A percentile compares a stretch with the other conserved stretches of the same genome.
These are phyloP conservation scores for Oithona nana DNA, from an alignment of 2,888 invertebrate species.

Conservation along the genomic window DNA sequence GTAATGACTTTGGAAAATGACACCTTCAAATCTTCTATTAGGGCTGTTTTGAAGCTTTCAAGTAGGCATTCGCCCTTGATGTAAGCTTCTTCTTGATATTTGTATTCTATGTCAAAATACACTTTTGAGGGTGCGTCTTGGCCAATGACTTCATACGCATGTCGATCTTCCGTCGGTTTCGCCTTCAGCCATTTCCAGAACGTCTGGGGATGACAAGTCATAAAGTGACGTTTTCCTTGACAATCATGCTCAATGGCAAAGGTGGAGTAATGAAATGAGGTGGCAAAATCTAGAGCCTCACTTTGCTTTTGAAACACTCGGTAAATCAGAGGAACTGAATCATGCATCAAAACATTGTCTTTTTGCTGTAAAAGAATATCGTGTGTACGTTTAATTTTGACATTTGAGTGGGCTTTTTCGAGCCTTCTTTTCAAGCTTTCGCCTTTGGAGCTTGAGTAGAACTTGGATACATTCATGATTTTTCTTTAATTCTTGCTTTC, in stretches of 20 bases:
- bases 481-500: neutral
- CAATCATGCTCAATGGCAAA: neutral
- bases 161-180: neutral
- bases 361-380: neutral
- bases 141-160: neutral
- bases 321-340: too few species aligned
- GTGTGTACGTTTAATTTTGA: neutral
- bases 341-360: neutral
- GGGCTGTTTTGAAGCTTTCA: neutral
- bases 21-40: neutral
- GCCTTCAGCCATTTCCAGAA: neutral
- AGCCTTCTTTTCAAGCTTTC: neutral
- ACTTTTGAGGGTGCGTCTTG: neutral
- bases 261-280: neutral
- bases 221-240: neutral
- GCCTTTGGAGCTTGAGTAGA: too few species aligned
- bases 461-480: too few species aligned
- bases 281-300: neutral
- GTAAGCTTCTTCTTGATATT: neutral
- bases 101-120: neutral
- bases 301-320: neutral
- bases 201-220: neutral
- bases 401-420: neutral
- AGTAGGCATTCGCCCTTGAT: neutral
- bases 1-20: neutral